phyloP scores from a whole-genome alignment of 2,113 vertebrate genomes.

The Zosterops japonicus region DNA sequence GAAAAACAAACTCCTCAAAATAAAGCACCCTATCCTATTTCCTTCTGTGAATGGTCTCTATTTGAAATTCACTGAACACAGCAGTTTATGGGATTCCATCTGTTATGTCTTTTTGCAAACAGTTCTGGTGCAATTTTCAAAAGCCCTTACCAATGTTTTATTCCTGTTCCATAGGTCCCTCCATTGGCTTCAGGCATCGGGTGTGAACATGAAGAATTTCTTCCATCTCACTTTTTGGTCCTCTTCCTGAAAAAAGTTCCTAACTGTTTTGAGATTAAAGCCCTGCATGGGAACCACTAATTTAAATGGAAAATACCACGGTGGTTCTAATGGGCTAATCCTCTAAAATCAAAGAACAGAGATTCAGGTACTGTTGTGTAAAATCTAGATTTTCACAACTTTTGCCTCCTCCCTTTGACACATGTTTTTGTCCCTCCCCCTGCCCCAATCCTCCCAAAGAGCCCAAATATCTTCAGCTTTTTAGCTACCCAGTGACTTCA shows the following conservation, averaged over 20 bases:
- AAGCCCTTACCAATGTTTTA: neutral
- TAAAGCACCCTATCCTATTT: neutral
- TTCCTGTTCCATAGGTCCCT: neutral
- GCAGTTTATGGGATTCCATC: neutral
- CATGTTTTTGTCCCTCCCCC: accelerated
- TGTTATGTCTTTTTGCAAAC: neutral
- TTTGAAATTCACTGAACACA: neutral
- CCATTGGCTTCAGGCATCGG: neutral
- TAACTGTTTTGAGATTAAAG: neutral
- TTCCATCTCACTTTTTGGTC: neutral
- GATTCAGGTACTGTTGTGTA: neutral
- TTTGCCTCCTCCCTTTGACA: neutral
- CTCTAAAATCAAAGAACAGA: neutral
- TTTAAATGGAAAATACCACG: neutral
- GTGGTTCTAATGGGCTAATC: neutral
- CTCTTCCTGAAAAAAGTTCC: neutral
- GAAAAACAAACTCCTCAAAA: neutral
- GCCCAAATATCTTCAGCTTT: neutral
- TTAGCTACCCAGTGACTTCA: neutral
- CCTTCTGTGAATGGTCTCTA: neutral
- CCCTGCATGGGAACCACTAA: neutral
- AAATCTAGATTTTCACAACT: neutral
- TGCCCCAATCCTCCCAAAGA: neutral
- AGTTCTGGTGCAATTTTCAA: neutral
- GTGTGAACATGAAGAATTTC: neutral